Base-by-base conservation (phyloP, 35 echinoderm and acorn worm species). In the Ptychodera flava region DNA sequence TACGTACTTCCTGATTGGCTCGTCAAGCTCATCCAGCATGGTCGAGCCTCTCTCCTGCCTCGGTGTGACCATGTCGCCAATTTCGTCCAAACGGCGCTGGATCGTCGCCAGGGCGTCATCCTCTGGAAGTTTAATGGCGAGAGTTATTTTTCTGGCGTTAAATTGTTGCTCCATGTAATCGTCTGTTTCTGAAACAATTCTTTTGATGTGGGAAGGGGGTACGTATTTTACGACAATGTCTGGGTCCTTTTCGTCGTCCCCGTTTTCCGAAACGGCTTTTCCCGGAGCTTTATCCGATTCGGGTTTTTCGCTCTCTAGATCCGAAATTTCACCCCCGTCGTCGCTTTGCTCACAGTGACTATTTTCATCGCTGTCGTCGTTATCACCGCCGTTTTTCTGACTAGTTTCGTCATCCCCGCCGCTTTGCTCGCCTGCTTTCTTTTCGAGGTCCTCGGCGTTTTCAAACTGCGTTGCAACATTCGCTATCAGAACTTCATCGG, bases 101-200 rank as follows among this genome's bases (percentile, higher is more conserved):
- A 92, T 92, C 2, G 91, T 88, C 76, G 83, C 82, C 86, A 92
- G 84, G 28, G 91, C 37, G 81, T 92, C 86, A 76, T 92, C 91
- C 76, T 92, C 91, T 92, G 82, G 16, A 87, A 88, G 31, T 29
- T 16, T 10, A 81, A 81, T 22, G 29, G 0, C 14, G 22, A 30
- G 16, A 38, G 37, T 76, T 45, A n/a, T 16, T 37, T 1, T 22
- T 6, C 35, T 37, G 36, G 45, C 45, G 6, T 6, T 64, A 22
- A 64, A 64, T 22, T 64, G 45, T 64, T 64, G 45, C 6, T 64
- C 22, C 45, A 64, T 64, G 45, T 12, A 64, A 64, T 64, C 45
- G 45, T 64, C 45, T 12, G 45, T 64, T 64, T 64, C 45, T 6
- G 45, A 64, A 64, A 64, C 45, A 64, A 64, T 64, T 64, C 45